A percentile compares a stretch with the other conserved stretches of the same genome.
These are phyloP conservation scores for Bombus affinis DNA, from an alignment of 1,140 invertebrate genomes.

Conservation along the genomic window DNA sequence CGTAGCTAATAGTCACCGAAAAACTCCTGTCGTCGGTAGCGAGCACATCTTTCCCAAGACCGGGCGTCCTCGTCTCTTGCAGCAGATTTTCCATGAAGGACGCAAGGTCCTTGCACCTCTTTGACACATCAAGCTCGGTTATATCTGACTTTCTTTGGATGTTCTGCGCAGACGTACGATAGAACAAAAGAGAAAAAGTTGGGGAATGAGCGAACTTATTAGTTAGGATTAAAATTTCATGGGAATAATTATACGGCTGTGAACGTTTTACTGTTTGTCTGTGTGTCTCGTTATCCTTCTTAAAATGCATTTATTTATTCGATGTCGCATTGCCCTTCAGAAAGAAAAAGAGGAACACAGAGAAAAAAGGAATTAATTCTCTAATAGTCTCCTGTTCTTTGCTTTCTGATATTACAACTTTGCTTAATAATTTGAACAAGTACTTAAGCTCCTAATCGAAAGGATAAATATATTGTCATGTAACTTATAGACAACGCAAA, in stretches of 20 bases:
- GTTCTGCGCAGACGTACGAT: constrained; percentile 71
- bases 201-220: constrained; percentile 8
- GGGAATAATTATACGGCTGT: background rate
- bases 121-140: constrained; percentile 82
- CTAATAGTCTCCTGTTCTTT: background rate
- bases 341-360: background rate
- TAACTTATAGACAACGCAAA: background rate
- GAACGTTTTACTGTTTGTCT: constrained; percentile 2
- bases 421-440: background rate
- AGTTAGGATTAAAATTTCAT: constrained; percentile 2
- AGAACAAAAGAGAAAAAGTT: constrained; percentile 63
- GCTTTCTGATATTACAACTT: background rate
- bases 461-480: too few species aligned
- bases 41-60: constrained; percentile 82
- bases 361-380: background rate
- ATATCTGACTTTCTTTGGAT: constrained; percentile 79
- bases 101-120: constrained; percentile 88
- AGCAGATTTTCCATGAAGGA: constrained; percentile 89
- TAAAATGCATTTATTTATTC: background rate
- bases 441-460: too few species aligned
- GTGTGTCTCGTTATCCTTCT: background rate
- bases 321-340: constrained; percentile 4
- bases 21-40: constrained; percentile 80
- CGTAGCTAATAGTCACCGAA: constrained; percentile 83
- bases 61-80: constrained; percentile 84